These are phyloP conservation scores for Leptoteleia sp. DNA, from an alignment of 1,140 invertebrate species.

Conservation along the genomic window DNA sequence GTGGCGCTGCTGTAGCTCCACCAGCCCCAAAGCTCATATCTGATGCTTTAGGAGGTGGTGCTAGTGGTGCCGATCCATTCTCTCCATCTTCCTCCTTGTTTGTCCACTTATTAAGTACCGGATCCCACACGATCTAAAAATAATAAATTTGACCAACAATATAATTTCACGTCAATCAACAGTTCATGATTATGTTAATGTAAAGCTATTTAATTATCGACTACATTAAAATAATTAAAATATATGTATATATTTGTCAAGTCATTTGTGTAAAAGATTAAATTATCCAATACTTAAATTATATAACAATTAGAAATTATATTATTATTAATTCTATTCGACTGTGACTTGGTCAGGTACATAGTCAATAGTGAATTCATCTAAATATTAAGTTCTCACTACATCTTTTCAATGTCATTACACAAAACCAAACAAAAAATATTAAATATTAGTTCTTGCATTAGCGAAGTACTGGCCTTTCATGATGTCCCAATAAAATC, in stretches of 20 bases:
- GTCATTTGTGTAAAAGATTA: too few relatives aligned
- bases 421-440: conserved; percentile 7
- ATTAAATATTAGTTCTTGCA: background rate
- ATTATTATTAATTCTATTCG: too few relatives aligned
- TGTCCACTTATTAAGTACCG: conserved; percentile 91
- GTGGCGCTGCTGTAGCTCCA: background rate
- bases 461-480: conserved; percentile 73
- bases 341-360: too few relatives aligned
- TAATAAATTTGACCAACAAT: background rate
- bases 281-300: too few relatives aligned
- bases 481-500: conserved; percentile 53
- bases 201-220: background rate
- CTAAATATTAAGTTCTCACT: too few relatives aligned
- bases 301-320: too few relatives aligned
- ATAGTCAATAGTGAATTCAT: too few relatives aligned
- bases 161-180: background rate
- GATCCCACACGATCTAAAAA: conserved; percentile 94
- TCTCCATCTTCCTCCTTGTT: conserved; percentile 89
- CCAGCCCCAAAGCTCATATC: conserved; percentile 78
- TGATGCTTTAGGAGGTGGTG: conserved; percentile 89
- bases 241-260: too few relatives aligned
- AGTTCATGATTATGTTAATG: background rate
- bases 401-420: background rate
- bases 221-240: too few relatives aligned
- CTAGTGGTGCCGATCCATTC: conserved; percentile 82